Conservation (phyloP, 2,797 vertebrate species). For the Myoxocephalus aenaeus region DNA sequence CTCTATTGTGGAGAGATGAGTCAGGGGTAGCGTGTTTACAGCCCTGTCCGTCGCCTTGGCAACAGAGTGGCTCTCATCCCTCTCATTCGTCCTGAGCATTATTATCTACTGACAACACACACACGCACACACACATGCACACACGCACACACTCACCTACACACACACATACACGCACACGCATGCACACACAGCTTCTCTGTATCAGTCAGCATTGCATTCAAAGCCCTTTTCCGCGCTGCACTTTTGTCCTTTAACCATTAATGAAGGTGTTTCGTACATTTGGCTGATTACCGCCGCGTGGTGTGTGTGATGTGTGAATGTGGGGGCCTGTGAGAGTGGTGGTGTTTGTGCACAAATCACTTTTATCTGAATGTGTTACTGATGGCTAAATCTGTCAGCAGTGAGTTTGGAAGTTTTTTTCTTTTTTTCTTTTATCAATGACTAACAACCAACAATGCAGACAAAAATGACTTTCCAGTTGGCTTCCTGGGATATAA, state of each 20-base stretch:
- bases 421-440: constrained; percentile 50
- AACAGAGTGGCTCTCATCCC: constrained; percentile 82
- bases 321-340: constrained; percentile 49
- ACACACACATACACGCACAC: constrained; percentile 19
- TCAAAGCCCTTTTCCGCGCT: constrained; percentile 63
- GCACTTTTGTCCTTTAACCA: constrained; percentile 73
- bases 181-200: constrained; percentile 34
- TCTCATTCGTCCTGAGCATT: constrained; percentile 77
- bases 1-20: constrained; percentile 79
- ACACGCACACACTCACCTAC: constrained; percentile 25
- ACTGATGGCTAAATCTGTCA: constrained; percentile 57
- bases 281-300: constrained; percentile 68
- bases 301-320: constrained; percentile 61
- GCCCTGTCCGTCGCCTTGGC: constrained; percentile 76
- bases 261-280: constrained; percentile 75
- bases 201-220: constrained; percentile 73
- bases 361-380: constrained; percentile 62
- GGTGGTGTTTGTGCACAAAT: constrained; percentile 42
- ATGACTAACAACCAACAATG: constrained; percentile 30
- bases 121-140: constrained; percentile 24
- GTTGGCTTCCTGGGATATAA: not conserved
- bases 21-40: constrained; percentile 82
- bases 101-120: constrained; percentile 68
- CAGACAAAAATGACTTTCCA: not conserved
- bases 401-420: constrained; percentile 31